Conservation (phyloP, 2,888 invertebrate species). For the Homarus gammarus region DNA sequence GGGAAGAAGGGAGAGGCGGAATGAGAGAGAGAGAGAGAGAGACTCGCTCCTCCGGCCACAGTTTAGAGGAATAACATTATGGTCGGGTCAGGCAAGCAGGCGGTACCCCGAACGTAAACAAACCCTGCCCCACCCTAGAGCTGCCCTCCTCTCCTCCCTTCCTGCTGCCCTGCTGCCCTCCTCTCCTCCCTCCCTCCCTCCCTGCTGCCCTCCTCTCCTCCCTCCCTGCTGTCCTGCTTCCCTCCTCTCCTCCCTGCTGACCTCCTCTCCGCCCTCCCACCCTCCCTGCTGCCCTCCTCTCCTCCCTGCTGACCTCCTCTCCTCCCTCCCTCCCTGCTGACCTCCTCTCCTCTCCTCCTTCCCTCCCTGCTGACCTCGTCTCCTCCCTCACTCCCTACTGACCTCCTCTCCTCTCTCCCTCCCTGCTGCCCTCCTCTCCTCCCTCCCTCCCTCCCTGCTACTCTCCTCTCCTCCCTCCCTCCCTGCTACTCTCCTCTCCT, state of each 20-base stretch:
- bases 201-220: too few relatives aligned
- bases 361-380: background rate
- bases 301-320: background rate
- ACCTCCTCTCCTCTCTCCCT: background rate
- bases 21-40: slow-evolving; percentile 20
- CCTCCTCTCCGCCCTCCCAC: background rate
- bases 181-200: too few relatives aligned
- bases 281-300: background rate
- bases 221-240: background rate
- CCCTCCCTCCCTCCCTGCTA: background rate
- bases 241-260: background rate
- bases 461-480: background rate
- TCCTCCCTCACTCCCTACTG: background rate
- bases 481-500: background rate
- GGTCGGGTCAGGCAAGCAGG: background rate
- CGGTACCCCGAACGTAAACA: background rate
- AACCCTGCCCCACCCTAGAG: background rate
- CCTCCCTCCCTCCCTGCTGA: background rate
- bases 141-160: background rate
- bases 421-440: background rate
- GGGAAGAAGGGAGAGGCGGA: background rate
- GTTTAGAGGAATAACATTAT: slow-evolving; percentile 28
- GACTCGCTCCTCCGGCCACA: background rate
- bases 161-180: too few relatives aligned
- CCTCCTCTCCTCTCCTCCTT: background rate